Conservation (phyloP, 2,113 vertebrate genomes). For the Herpailurus yagouaroundi region DNA sequence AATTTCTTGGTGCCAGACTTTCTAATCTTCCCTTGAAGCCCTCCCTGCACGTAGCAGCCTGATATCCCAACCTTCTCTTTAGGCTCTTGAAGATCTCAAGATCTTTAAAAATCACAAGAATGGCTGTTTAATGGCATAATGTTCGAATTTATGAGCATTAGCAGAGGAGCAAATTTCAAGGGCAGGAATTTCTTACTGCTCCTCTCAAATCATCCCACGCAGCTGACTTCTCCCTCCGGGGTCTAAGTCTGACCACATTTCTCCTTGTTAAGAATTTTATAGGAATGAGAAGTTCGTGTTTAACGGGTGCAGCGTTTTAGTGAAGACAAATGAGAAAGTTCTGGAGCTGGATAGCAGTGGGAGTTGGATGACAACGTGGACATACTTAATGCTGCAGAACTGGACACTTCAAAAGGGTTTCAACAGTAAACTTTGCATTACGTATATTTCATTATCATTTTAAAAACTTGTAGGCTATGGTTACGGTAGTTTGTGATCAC, state of each 20-base stretch:
- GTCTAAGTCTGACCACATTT: background rate
- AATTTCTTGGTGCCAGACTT: background rate
- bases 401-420: background rate
- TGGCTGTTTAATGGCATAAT: background rate
- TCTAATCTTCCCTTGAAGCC: background rate
- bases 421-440: background rate
- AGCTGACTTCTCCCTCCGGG: background rate
- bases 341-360: background rate
- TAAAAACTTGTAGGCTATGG: background rate
- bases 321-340: background rate
- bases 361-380: background rate
- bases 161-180: background rate
- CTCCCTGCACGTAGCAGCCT: too few relatives aligned
- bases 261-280: background rate
- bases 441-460: background rate
- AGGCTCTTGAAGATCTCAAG: background rate
- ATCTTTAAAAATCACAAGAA: background rate
- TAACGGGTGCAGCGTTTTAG: background rate
- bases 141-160: background rate
- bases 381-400: background rate
- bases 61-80: background rate
- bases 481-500: background rate
- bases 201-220: background rate
- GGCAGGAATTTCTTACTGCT: background rate
- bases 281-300: background rate